These are phyloP conservation scores for Leucopsar rothschildi DNA, from an alignment of 2,113 vertebrate species.

Conservation along the genomic window DNA sequence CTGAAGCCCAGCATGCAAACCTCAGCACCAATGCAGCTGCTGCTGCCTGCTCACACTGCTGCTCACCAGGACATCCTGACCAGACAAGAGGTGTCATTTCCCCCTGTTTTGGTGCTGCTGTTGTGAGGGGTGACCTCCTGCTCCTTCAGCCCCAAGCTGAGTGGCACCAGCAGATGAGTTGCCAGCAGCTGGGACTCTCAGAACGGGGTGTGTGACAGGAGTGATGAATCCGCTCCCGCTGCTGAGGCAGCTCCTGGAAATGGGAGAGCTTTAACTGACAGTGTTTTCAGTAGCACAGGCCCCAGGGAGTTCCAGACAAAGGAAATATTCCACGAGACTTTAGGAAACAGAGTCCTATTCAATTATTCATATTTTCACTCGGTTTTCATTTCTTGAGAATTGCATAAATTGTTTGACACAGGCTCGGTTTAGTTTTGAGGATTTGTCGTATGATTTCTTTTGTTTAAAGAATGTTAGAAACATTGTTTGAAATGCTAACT, in stretches of 20 bases:
- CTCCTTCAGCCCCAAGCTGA: neutral
- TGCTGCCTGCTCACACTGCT: neutral
- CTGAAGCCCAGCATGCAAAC: neutral
- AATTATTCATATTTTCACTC: constrained; percentile 59
- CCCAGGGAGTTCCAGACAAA: constrained; percentile 40
- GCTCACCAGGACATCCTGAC: accelerated
- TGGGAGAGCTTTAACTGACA: constrained; percentile 46
- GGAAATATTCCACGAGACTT: constrained; percentile 14
- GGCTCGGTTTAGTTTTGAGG: neutral
- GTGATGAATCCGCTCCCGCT: neutral
- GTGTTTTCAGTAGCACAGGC: constrained; percentile 22
- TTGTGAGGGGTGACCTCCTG: neutral
- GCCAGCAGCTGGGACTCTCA: neutral
- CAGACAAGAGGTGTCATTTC: accelerated
- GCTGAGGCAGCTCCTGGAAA: constrained; percentile 7
- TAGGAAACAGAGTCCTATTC: constrained; percentile 16
- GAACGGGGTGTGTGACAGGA: neutral
- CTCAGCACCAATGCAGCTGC: neutral
- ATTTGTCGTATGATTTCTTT: neutral
- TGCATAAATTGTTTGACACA: constrained; percentile 5
- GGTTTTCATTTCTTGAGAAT: constrained; percentile 21
- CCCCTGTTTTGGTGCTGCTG: neutral
- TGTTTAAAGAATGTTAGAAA: neutral
- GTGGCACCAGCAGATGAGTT: neutral
- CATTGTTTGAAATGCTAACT: neutral